Base-by-base conservation (phyloP, 2,113 vertebrate genomes). In the Takifugu flavidus region DNA sequence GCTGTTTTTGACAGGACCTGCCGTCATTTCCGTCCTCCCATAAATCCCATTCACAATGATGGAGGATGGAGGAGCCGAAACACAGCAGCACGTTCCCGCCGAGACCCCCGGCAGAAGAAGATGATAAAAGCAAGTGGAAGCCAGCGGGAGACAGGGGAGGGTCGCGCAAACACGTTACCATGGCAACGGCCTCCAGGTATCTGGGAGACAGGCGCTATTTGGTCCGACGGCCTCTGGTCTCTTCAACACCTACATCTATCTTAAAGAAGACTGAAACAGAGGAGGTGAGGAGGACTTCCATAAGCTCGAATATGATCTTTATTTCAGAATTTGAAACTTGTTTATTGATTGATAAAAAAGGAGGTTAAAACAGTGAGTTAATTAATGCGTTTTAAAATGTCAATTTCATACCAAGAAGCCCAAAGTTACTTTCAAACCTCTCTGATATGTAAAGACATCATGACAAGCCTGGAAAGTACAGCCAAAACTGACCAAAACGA, bases 121-220 rank as follows among this genome's bases (percentile, higher is more conserved):
- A 14, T n/a, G 0, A 66, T 39, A 31, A 61, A 65, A 0, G 3
- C 45, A 13, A 29, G 62, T 34, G 28, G 46, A 6, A 51, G 54
- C 13, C n/a, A 25, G 31, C 57, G 52, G 0, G 3, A 56, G 53
- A n/a, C 4, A 56, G 20, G 6, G 75, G 46, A 67, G 69, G 72
- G 31, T 45, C 44, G 46, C 28, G 1, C 56, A 83, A 66, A 68
- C 74, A 61, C 49, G 76, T 57, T 4, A 71, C 84, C n/a, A 79
- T 89, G 75, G 84, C 85, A 3, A 55, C 85, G 0, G n/a, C 78
- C 15, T 78, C 79, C 2, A 60, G 58, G 53, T 82, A 80, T 70
- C 66, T 87, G 68, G 83, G 69, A 13, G 79, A 73, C 49, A 67
- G 70, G 26, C 80, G 31, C 1, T 73, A 82, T 20, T 51, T 51